Percentiles rank a stretch among this genome's conserved stretches.
Evolutionary conservation across 2,113 vertebrate genomes (phyloP).

Genomic region (Opisthocomus hoazin): DNA sequence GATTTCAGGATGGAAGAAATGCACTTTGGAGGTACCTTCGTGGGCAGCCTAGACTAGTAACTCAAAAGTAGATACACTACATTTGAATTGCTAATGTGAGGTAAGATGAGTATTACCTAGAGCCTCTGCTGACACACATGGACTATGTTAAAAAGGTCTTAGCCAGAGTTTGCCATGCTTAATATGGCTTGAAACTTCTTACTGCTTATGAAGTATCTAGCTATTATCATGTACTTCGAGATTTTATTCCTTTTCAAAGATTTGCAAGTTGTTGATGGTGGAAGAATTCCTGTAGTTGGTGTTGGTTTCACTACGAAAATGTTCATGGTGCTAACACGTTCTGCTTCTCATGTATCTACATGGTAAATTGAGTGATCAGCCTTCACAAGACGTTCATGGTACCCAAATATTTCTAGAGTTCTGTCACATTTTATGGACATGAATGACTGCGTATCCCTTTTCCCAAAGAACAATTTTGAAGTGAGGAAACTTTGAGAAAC

Average conservation of each 20-base stretch:
- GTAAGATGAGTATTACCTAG: not conserved
- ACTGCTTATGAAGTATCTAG: not conserved
- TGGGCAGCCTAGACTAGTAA: not conserved
- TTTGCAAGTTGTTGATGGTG: not conserved
- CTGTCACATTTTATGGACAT: fast-evolving
- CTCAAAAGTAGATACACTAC: not conserved
- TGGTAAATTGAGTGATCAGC: not conserved
- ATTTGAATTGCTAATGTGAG: not conserved
- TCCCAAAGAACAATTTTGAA: not conserved
- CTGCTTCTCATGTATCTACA: not conserved
- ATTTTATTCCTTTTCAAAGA: not conserved
- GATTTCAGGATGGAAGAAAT: not conserved
- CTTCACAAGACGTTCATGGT: not conserved
- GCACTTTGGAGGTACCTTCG: not conserved
- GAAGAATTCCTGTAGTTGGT: not conserved
- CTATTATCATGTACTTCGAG: not conserved
- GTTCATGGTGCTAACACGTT: not conserved
- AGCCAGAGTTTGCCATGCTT: not conserved
- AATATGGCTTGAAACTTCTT: not conserved
- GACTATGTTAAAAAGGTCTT: not conserved
- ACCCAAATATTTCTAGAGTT: not conserved
- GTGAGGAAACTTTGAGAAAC: not conserved
- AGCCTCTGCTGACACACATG: not conserved
- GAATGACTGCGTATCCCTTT: not conserved
- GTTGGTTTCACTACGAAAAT: not conserved